phyloP scores from a whole-genome alignment of 2,797 vertebrate genomes.

The Xiphophorus birchmanni region DNA sequence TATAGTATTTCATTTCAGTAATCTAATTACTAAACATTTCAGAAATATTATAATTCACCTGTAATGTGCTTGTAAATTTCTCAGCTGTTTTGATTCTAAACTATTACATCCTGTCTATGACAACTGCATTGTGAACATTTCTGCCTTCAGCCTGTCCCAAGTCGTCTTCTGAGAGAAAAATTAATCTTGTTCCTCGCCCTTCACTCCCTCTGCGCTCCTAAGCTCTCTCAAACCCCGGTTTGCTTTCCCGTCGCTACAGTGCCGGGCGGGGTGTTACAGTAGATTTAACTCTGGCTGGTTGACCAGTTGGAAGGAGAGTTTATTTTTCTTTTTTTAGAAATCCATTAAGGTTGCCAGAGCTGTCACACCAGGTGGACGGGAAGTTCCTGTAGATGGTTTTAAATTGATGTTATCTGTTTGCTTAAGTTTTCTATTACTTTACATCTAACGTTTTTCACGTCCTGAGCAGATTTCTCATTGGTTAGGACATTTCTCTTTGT shows the following conservation, averaged over 20 bases:
- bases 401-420: constrained; percentile 10
- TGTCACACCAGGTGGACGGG: constrained; percentile 13
- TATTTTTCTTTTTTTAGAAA: constrained; percentile 31
- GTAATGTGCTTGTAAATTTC: background rate
- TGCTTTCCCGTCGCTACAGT: constrained; percentile 50
- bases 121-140: constrained; percentile 64
- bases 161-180: constrained; percentile 70
- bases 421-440: constrained; percentile 1
- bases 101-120: constrained; percentile 28
- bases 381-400: background rate
- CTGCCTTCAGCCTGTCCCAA: constrained; percentile 44
- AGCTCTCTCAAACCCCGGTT: constrained; percentile 69
- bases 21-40: background rate
- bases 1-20: background rate
- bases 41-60: background rate
- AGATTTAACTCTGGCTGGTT: constrained; percentile 56
- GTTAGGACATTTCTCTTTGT: constrained; percentile 1
- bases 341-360: constrained; percentile 39
- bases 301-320: constrained; percentile 38
- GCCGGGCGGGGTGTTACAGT: constrained; percentile 60
- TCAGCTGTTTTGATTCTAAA: constrained; percentile 34
- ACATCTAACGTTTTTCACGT: background rate
- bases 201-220: constrained; percentile 73
- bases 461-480: background rate
- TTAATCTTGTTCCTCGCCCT: constrained; percentile 80